Conservation (phyloP, 2,113 vertebrate genomes). For the Poeciliopsis prolifica region DNA sequence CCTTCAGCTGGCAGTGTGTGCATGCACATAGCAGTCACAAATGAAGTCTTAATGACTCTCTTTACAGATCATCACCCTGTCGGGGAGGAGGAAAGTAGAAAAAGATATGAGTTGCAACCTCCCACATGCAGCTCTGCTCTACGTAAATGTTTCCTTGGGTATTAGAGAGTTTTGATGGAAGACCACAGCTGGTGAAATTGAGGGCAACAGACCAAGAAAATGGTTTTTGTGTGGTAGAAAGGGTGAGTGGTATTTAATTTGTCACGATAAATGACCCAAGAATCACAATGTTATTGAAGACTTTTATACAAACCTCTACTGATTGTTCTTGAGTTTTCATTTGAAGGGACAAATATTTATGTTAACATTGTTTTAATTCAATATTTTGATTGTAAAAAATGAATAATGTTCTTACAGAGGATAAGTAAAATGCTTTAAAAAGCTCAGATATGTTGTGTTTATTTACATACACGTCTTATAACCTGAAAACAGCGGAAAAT, state of each 20-base stretch:
- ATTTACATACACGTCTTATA: too few species aligned
- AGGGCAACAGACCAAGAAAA: constrained; percentile 44
- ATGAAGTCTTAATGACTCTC: constrained; percentile 68
- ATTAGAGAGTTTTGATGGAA: constrained; percentile 35
- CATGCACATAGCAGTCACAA: constrained; percentile 41
- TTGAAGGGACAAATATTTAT: neutral
- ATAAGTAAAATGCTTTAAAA: too few species aligned
- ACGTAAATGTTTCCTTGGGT: constrained; percentile 28
- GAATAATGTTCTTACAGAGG: too few species aligned
- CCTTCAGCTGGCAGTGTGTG: constrained; percentile 27
- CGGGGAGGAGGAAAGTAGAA: constrained; percentile 13
- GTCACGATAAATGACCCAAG: constrained; percentile 11
- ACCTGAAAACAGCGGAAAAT: too few species aligned
- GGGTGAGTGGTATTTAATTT: constrained; percentile 42
- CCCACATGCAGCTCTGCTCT: constrained; percentile 1
- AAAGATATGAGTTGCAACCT: constrained; percentile 7
- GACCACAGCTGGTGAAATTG: constrained; percentile 30
- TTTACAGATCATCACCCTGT: constrained; percentile 67
- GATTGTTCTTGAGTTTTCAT: neutral
- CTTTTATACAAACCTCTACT: neutral
- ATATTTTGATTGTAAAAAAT: too few species aligned
- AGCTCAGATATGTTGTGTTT: too few species aligned
- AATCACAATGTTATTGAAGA: neutral
- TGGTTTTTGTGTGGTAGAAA: constrained; percentile 18
- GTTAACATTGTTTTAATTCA: neutral